These are phyloP conservation scores for Diaprepes abbreviatus DNA, from an alignment of 2,888 invertebrate species.

Conservation along the genomic window DNA sequence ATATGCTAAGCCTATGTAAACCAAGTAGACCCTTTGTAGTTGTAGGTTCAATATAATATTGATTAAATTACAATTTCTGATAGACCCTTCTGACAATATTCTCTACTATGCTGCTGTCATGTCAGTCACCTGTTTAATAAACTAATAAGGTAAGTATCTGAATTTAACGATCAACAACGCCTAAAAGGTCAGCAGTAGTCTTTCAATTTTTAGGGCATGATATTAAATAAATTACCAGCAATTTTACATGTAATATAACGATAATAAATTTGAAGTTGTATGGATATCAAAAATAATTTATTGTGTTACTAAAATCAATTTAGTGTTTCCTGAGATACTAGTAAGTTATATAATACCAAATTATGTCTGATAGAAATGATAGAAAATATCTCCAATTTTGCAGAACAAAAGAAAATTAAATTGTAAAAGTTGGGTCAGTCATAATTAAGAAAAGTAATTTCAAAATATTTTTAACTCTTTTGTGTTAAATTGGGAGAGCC, in stretches of 20 bases:
- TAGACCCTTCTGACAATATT: slow-evolving; percentile 16
- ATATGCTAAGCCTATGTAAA: slow-evolving; percentile 4
- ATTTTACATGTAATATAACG: too few relatives aligned
- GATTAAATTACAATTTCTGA: slow-evolving; percentile 27
- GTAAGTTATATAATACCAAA: too few relatives aligned
- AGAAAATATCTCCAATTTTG: too few relatives aligned
- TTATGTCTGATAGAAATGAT: too few relatives aligned
- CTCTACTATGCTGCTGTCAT: slow-evolving; percentile 4
- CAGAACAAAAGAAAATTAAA: too few relatives aligned
- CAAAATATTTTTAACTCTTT: too few relatives aligned
- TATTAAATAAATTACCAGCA: background rate
- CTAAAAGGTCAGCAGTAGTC: background rate
- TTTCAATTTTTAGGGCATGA: background rate
- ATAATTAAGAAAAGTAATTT: too few relatives aligned
- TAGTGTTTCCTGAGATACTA: too few relatives aligned
- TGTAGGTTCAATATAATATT: slow-evolving; percentile 22
- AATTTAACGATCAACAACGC: background rate
- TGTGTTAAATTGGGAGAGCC: too few relatives aligned
- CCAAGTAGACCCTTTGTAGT: slow-evolving; percentile 16
- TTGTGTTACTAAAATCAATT: background rate
- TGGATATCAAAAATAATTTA: background rate
- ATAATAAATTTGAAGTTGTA: too few relatives aligned
- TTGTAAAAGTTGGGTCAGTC: too few relatives aligned
- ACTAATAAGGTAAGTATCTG: background rate
- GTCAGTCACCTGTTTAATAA: slow-evolving; percentile 10